Percentiles rank a stretch among this genome's conserved stretches.
phyloP scores from a whole-genome alignment of 2,113 vertebrate genomes.

The Hyperopisus bebe region DNA sequence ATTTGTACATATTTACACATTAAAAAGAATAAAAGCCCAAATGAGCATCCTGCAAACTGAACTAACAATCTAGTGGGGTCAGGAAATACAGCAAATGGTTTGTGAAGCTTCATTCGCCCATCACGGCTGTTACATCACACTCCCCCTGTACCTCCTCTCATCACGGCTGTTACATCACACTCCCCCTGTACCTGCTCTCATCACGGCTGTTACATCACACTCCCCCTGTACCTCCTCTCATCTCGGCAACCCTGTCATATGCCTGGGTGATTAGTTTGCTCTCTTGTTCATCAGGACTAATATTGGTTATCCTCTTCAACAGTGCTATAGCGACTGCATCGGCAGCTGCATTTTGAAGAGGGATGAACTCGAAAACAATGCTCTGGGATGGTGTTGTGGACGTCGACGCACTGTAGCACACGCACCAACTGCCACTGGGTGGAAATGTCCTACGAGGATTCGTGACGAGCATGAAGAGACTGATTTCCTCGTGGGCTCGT shows the following conservation, averaged over 20 bases:
- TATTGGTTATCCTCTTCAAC: not conserved
- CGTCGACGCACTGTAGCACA: not conserved
- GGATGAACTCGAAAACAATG: not conserved
- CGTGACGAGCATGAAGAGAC: not conserved
- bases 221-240: not conserved
- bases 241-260: slow-evolving; percentile 22
- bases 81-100: not conserved
- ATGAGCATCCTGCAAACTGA: not conserved
- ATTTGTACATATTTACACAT: no score
- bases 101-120: not conserved
- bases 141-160: not conserved
- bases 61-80: not conserved
- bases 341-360: not conserved
- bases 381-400: not conserved
- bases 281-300: not conserved
- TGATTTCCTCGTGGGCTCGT: not conserved
- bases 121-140: no score
- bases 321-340: not conserved
- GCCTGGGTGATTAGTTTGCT: slow-evolving; percentile 3
- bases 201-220: no score
- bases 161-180: no score
- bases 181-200: not conserved
- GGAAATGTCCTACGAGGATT: not conserved
- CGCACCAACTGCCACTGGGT: not conserved
- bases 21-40: not conserved